These are phyloP conservation scores for Idaea straminata DNA, from an alignment of 2,888 invertebrate genomes.

Conservation along the genomic window DNA sequence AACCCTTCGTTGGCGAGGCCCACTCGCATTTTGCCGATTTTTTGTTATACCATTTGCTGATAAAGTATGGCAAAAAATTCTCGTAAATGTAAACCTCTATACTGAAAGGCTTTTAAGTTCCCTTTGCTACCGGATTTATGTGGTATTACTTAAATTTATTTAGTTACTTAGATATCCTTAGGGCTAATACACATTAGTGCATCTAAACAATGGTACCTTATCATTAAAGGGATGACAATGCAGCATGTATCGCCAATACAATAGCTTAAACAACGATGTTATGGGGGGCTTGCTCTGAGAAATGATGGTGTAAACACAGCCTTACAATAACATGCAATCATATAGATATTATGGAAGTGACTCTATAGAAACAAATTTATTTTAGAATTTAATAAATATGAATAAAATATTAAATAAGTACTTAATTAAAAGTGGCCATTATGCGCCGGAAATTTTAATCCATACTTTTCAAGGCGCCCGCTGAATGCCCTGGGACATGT, in stretches of 20 bases:
- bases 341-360: conserved; percentile 12
- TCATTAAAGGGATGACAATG: conserved; percentile 40
- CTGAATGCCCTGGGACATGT: no score
- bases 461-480: no score
- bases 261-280: conserved; percentile 44
- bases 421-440: no score
- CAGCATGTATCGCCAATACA: conserved; percentile 39
- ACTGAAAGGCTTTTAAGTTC: background rate
- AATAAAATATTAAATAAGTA: no score
- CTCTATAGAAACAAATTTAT: conserved; percentile 2
- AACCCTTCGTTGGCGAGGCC: no score
- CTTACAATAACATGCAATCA: conserved; percentile 37
- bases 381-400: no score
- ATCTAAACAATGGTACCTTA: background rate
- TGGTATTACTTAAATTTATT: background rate
- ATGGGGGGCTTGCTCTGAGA: conserved; percentile 50
- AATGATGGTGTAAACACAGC: conserved; percentile 57
- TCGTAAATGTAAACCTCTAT: no score
- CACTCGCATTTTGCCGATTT: no score
- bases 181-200: background rate
- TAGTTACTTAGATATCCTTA: background rate
- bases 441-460: no score
- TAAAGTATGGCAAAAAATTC: no score
- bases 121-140: background rate
- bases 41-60: no score